Percentiles rank a stretch among this genome's conserved stretches.
phyloP scores from a whole-genome alignment of 2,797 vertebrate species.

The Calcarius lapponicus region DNA sequence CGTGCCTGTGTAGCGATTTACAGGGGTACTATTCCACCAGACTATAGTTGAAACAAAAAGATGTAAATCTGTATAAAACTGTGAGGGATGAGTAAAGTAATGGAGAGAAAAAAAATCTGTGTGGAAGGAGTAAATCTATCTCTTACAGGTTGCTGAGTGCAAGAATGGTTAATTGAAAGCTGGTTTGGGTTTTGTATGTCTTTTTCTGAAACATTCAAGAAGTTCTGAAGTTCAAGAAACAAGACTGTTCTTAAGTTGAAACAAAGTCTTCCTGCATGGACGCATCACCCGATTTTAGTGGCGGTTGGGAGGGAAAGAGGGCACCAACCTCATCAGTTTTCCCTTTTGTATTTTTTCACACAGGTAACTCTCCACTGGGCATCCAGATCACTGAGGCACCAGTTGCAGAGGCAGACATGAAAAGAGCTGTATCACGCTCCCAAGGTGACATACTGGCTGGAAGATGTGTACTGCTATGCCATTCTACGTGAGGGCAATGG shows the following conservation, averaged over 20 bases:
- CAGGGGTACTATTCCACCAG: fast-evolving
- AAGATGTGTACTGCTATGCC: neutral
- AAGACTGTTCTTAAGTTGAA: neutral
- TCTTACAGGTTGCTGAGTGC: neutral
- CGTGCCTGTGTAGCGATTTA: fast-evolving
- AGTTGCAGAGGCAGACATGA: neutral
- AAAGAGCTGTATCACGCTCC: neutral
- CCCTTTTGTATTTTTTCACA: neutral
- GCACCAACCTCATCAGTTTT: neutral
- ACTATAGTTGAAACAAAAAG: neutral
- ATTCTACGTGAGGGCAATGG: neutral
- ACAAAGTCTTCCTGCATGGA: fast-evolving
- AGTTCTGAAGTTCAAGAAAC: neutral
- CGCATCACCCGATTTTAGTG: fast-evolving
- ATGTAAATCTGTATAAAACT: fast-evolving
- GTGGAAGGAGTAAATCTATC: neutral
- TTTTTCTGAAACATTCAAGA: neutral
- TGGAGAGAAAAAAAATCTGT: neutral
- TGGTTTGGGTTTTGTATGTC: neutral
- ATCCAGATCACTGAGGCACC: neutral
- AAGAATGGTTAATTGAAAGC: neutral
- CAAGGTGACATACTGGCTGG: neutral
- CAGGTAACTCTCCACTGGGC: neutral
- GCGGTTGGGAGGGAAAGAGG: neutral
- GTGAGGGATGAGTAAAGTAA: neutral